Evolutionary conservation across 2,888 invertebrate species (phyloP), one percentile per base, ranked within the genome.

Genomic region (Chymomyza procnemis): DNA sequence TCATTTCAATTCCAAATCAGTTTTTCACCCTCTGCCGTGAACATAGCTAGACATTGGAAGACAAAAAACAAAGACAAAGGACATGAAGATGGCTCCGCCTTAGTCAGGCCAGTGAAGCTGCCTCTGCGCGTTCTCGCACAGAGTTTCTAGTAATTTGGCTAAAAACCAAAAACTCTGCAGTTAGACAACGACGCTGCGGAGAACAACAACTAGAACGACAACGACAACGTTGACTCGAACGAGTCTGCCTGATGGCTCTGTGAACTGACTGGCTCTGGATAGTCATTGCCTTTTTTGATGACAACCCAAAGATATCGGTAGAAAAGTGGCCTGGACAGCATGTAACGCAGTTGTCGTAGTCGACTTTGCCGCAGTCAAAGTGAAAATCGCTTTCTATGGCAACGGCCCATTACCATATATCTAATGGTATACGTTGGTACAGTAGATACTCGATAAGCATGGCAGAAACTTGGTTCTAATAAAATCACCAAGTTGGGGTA

Each of bases 111-210:
- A 18, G 14, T 47, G 12, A 41, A 41, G 34, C 34, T 41, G 34
- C 34, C 12, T 12, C 34, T 41, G 34, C 34, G 34, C 34, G 62
- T 59, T 41, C 47, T 61, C 66, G 61, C 64, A 60, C 62, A 65
- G n/a, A n/a, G 63, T 62, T 70, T 74, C 71, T 61, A 75, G 79
- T 79, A 81, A 81, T 77, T 88, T 88, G 88, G 88, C 87, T 78
- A 61, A 64, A 70, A 75, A 83, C 88, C 87, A 87, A 79, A 78
- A 76, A 69, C 70, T 67, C 69, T 66, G 61, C 61, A 12, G 22
- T 46, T 59, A 47, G 16, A 59, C 64, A 12, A 3, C 63, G 55
- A 12, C 52, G 60, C n/a, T n/a, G n/a, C n/a, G n/a, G n/a, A n/a
- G n/a, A n/a, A n/a, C n/a, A n/a, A n/a, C n/a, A n/a, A n/a, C n/a